These are phyloP conservation scores for Danio choprae DNA, from an alignment of 2,797 vertebrate genomes.

Conservation along the genomic window DNA sequence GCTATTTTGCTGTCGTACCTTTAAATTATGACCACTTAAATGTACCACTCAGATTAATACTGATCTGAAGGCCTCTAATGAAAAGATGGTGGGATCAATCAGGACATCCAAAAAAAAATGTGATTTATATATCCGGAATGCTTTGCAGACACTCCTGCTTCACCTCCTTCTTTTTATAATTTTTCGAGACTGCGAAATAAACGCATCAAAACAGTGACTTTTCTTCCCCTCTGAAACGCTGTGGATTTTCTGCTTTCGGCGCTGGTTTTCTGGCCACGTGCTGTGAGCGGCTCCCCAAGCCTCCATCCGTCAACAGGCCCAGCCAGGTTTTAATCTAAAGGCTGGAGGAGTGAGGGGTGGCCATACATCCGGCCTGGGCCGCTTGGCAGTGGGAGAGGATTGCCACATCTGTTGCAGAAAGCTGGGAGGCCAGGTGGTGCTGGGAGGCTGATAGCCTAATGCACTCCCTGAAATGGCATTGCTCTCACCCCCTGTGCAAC, in stretches of 20 bases:
- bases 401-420: constrained; percentile 87
- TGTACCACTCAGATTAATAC: background rate
- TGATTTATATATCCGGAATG: background rate
- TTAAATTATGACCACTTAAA: background rate
- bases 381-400: constrained; percentile 79
- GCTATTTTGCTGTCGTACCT: no score
- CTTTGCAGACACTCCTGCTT: background rate
- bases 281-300: constrained; percentile 48
- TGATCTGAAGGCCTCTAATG: background rate
- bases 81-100: background rate
- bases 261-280: constrained; percentile 52
- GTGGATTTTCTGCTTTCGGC: constrained; percentile 54
- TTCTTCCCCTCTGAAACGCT: background rate
- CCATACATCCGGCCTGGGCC: constrained; percentile 82
- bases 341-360: constrained; percentile 69
- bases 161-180: background rate
- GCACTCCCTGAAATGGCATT: constrained; percentile 57
- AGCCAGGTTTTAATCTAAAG: constrained; percentile 69
- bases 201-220: background rate
- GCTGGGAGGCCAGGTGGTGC: constrained; percentile 83
- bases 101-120: background rate
- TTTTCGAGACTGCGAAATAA: background rate
- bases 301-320: constrained; percentile 61
- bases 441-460: constrained; percentile 63
- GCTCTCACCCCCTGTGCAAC: constrained; percentile 45